Evolutionary conservation across 2,888 invertebrate species (phyloP).

Genomic region (Chloroclystis v-ata): DNA sequence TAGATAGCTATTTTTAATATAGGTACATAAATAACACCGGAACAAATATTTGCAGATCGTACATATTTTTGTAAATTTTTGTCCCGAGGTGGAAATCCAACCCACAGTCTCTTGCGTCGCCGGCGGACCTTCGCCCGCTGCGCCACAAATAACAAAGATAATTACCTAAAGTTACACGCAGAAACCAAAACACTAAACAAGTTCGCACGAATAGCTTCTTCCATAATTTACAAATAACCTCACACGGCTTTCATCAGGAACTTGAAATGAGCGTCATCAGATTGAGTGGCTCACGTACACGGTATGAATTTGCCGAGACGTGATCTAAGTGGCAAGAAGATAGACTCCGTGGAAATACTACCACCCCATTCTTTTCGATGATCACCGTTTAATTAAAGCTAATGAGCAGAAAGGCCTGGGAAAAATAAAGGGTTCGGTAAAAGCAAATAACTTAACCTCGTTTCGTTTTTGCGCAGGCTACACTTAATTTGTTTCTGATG

Average conservation of each 20-base stretch:
- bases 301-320: slow-evolving; percentile 62
- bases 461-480: slow-evolving; percentile 2
- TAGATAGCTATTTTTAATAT: too few relatives aligned
- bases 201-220: too few relatives aligned
- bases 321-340: slow-evolving; percentile 49
- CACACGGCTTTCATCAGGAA: slow-evolving; percentile 27
- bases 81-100: too few relatives aligned
- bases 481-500: slow-evolving; percentile 2
- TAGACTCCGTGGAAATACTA: slow-evolving; percentile 39
- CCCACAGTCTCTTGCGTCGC: too few relatives aligned
- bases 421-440: slow-evolving; percentile 1
- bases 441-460: neutral
- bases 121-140: too few relatives aligned
- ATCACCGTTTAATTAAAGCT: slow-evolving; percentile 50
- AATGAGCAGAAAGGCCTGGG: slow-evolving; percentile 31
- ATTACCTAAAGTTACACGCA: too few relatives aligned
- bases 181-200: too few relatives aligned
- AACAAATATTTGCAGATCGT: too few relatives aligned
- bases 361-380: slow-evolving; percentile 50
- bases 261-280: slow-evolving; percentile 54
- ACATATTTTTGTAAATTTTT: too few relatives aligned
- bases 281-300: slow-evolving; percentile 56
- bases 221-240: neutral
- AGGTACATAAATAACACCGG: too few relatives aligned
- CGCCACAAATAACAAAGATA: too few relatives aligned